Evolutionary conservation across 2,113 vertebrate species (phyloP), one percentile per base, ranked within the genome.

Genomic region (Cynopterus brachyotis): DNA sequence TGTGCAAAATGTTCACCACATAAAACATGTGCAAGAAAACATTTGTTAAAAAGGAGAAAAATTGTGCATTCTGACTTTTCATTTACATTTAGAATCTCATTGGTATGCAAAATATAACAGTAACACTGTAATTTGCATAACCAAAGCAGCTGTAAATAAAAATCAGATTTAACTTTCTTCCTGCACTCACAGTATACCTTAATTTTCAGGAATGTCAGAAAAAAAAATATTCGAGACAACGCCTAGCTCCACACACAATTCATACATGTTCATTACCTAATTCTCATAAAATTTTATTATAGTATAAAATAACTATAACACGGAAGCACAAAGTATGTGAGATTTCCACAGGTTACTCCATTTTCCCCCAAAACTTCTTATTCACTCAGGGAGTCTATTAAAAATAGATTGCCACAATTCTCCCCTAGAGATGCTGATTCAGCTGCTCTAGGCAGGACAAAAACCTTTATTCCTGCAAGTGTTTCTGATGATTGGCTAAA

Each of bases 41-140:
- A 83, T 50, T 84, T 95, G 83, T 87, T 35, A 11, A 81, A 81
- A 81, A 70, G 32, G 13, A 72, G 24, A 92, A 86, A 92, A 76
- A 30, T 1, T 91, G 69, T 10, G 5, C 35, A 75, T 93, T 91
- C 37, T 67, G 26, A 90, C 83, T 96, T 81, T 95, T 26, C 59
- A 92, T 69, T 96, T 91, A 62, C 12, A 87, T 86, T 84, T 89
- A 87, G 53, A 87, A 92, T 88, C 60, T 96, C 72, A 70, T 76
- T 84, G 22, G 57, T 50, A 76, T 64, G 26, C 67, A 91, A 93
- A 87, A 42, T 76, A 81, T 79, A 86, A 64, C 3, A 55, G 55
- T 35, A 76, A 69, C 86, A 90, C 35, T 95, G 91, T 93, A 85
- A 66, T 70, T 84, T 93, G 22, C n/a, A 94, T 60, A 91, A 87